Evolutionary conservation across 2,888 invertebrate genomes (phyloP), one percentile per base, ranked within the genome.

Genomic region (Drosophila cracens): DNA sequence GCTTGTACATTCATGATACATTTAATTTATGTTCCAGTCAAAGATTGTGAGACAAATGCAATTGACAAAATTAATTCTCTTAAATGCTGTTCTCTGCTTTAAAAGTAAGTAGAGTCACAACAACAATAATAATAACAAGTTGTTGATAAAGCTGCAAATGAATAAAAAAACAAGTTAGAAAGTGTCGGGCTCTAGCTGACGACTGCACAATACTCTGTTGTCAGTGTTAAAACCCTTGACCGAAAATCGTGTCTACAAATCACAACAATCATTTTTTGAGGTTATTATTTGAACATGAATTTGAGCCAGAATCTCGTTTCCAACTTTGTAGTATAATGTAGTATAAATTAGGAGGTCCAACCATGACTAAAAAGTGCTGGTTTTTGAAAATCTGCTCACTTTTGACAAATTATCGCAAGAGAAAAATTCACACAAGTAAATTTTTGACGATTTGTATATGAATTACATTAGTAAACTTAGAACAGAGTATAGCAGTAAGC

Each of bases 31-130:
- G 27, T 13, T 51, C 8, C 51, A 16, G 6, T 25, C 34, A 25
- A 6, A 8, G 11, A 27, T 11, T 25, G 25, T 52, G 21, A n/a
- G 52, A 33, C 25, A 57, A 56, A 61, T 78, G 59, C 73, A 70
- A 70, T 72, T 77, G 70, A 21, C 62, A 27, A 72, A 82, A 77
- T 82, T 79, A 89, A 84, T 89, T 84, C 82, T 66, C 52, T 57
- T 66, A 75, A 87, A 89, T 82, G 70, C 70, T 87, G 70, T 73
- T 27, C 59, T 36, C 43, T 70, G 70, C 58, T 69, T 72, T 84
- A 78, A 67, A 83, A 59, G 79, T 72, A 79, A 69, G 59, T 74
- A 70, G 68, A 72, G 62, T 53, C 31, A 51, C 33, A 71, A 46
- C 36, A 67, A 56, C 40, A 62, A 51, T 7, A 25, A 46, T n/a